phyloP scores from a whole-genome alignment of 2,888 invertebrate genomes.

The Cheilosia urbana region DNA sequence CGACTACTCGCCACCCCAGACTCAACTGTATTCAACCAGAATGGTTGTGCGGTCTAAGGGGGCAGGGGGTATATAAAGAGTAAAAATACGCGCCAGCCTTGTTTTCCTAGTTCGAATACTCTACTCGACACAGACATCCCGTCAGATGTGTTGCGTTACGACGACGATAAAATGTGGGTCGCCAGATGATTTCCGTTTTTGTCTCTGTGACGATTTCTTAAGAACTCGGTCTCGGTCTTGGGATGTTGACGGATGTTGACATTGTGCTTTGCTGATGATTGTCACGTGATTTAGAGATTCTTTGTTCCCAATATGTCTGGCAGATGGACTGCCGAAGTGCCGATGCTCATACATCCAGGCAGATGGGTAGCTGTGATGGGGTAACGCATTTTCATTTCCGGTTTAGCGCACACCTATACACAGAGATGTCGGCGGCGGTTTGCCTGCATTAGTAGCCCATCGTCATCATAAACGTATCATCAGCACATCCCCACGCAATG shows the following conservation, averaged over 20 bases:
- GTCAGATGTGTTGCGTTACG: conserved; percentile 53
- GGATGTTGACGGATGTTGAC: conserved; percentile 71
- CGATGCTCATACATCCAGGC: background rate
- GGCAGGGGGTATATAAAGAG: background rate
- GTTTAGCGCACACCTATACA: conserved; percentile 65
- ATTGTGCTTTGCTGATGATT: conserved; percentile 38
- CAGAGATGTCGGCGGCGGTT: background rate
- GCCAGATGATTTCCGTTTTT: conserved; percentile 54
- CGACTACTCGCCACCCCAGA: conserved; percentile 8
- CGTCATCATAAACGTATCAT: conserved; percentile 49
- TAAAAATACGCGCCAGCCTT: conserved; percentile 46
- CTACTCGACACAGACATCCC: conserved; percentile 57
- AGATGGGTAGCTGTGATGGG: background rate
- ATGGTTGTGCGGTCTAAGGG: background rate
- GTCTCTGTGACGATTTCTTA: conserved; percentile 36
- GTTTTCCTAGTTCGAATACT: conserved; percentile 57
- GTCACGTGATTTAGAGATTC: conserved; percentile 51
- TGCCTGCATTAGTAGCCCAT: conserved; percentile 56
- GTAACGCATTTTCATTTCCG: conserved; percentile 63
- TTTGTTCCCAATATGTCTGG: conserved; percentile 1
- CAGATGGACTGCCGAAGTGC: background rate
- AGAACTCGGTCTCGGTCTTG: conserved; percentile 53
- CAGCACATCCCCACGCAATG: conserved; percentile 56
- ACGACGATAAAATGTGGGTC: conserved; percentile 68
- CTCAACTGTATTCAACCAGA: conserved; percentile 13